phyloP scores from a whole-genome alignment of 2,113 vertebrate species.

The Platysternon megacephalum region DNA sequence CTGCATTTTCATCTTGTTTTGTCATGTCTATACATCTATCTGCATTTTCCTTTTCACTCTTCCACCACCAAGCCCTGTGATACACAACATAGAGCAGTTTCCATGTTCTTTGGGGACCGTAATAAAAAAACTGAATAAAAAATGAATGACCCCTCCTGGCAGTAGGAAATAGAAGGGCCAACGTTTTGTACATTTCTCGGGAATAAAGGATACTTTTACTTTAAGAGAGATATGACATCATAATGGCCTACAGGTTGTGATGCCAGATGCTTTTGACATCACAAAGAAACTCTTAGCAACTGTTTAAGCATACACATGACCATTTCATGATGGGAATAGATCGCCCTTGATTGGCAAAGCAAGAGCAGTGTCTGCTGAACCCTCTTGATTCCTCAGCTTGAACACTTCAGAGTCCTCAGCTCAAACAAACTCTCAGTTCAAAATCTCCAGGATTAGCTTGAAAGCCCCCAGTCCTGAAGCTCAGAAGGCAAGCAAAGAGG shows the following conservation, averaged over 20 bases:
- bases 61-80: rapidly evolving
- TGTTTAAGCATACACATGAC: neutral
- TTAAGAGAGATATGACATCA: neutral
- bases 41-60: rapidly evolving
- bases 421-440: neutral
- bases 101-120: rapidly evolving
- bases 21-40: neutral
- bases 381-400: neutral
- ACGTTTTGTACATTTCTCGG: neutral
- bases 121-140: neutral
- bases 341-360: neutral
- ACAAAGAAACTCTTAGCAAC: neutral
- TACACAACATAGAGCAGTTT: rapidly evolving
- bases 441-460: neutral
- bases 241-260: neutral
- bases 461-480: neutral
- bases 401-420: neutral
- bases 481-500: neutral
- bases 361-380: neutral
- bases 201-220: neutral
- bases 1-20: neutral
- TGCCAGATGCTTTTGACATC: neutral
- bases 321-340: neutral
- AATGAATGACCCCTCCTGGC: too few species aligned
- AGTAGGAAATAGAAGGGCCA: neutral